A percentile compares a stretch with the other conserved stretches of the same genome.
These are phyloP conservation scores for Conus ventricosus DNA, from an alignment of 1,140 invertebrate species.

Conservation along the genomic window DNA sequence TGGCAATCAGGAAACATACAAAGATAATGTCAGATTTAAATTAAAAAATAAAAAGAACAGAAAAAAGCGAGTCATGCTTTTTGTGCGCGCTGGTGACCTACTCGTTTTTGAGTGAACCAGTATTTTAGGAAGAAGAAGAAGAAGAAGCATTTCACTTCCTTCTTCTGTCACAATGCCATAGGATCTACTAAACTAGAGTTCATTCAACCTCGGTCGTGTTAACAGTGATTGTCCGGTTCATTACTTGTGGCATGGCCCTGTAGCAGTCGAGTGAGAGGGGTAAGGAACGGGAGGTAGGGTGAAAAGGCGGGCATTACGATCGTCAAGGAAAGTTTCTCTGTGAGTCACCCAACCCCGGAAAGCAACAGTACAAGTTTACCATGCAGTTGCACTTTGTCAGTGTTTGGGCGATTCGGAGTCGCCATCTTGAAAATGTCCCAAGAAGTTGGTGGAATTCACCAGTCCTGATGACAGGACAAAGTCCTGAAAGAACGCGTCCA, in stretches of 20 bases:
- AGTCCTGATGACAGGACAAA: constrained; percentile 52
- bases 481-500: constrained; percentile 44
- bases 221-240: neutral
- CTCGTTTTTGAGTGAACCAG: too few relatives aligned
- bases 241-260: neutral
- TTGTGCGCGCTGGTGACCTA: too few relatives aligned
- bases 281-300: neutral
- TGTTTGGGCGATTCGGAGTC: constrained; percentile 61
- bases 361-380: constrained; percentile 7
- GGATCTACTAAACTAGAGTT: neutral
- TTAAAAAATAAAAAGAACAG: too few relatives aligned
- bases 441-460: constrained; percentile 54
- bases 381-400: constrained; percentile 24
- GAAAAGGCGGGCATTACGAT: neutral
- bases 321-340: neutral
- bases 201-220: neutral
- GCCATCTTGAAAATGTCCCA: constrained; percentile 70
- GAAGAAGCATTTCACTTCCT: neutral
- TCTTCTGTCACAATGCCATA: neutral
- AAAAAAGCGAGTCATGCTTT: too few relatives aligned
- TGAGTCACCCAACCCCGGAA: neutral
- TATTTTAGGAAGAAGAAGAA: too few relatives aligned
- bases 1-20: too few relatives aligned
- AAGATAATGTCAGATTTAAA: too few relatives aligned
- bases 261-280: neutral